Conservation (phyloP, 1,140 invertebrate species). For the Oppia nitens region DNA sequence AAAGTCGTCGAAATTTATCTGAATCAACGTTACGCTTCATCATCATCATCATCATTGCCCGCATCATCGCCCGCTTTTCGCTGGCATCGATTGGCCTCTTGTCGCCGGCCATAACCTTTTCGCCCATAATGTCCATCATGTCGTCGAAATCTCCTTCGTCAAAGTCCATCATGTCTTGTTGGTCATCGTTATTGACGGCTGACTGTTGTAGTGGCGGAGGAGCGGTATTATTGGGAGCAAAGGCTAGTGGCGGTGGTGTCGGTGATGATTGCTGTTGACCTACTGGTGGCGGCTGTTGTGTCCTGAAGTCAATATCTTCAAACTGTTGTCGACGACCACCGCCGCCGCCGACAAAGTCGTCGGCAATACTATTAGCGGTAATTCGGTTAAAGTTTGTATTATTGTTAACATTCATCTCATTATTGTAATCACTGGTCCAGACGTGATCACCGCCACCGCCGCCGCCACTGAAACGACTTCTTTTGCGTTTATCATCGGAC, state of each 20-base stretch:
- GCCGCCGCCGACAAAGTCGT: neutral
- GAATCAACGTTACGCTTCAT: constrained; percentile 7
- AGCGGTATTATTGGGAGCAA: neutral
- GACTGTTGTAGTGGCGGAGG: neutral
- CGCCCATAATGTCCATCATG: neutral
- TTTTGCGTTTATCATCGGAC: neutral
- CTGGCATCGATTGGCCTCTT: neutral
- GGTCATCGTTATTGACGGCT: neutral
- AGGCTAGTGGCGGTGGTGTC: neutral
- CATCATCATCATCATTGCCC: constrained; percentile 2
- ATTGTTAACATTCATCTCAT: constrained; percentile 1
- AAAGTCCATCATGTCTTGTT: neutral
- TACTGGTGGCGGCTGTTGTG: neutral
- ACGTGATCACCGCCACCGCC: neutral
- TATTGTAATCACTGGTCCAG: neutral
- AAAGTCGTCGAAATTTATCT: constrained; percentile 1
- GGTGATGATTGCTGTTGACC: neutral
- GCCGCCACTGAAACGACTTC: neutral
- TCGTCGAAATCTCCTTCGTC: neutral
- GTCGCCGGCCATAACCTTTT: neutral
- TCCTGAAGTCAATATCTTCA: neutral
- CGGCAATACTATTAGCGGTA: neutral
- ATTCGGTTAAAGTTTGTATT: constrained; percentile 4
- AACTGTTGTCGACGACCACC: neutral
- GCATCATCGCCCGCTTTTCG: neutral